Percentiles rank a stretch among this genome's conserved stretches.
Evolutionary conservation across 2,797 vertebrate genomes (phyloP).

Genomic region (Chloroceryle inda): DNA sequence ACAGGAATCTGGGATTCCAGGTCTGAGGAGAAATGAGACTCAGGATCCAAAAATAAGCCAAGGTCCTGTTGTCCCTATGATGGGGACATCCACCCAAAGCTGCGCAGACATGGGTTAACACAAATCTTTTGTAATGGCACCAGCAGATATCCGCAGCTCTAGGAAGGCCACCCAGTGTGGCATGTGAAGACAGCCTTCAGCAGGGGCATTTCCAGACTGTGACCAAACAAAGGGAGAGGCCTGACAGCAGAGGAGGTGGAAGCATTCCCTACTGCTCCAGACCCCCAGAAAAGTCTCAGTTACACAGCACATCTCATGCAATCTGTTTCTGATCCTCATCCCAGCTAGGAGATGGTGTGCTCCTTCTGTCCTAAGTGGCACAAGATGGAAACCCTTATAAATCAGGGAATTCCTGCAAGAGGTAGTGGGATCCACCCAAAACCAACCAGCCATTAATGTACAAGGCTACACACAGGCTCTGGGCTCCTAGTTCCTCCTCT

Average conservation of each 20-base stretch:
- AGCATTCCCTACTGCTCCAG: neutral
- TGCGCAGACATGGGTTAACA: neutral
- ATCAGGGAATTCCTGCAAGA: constrained; percentile 35
- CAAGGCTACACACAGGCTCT: neutral
- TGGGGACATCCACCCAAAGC: neutral
- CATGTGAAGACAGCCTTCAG: neutral
- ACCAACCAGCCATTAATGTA: neutral
- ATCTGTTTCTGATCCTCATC: neutral
- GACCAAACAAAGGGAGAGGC: neutral
- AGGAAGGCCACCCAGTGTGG: neutral
- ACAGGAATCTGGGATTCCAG: neutral
- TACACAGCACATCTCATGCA: neutral
- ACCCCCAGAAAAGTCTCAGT: neutral
- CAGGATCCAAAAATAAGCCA: neutral
- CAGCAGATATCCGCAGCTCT: neutral
- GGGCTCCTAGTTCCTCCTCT: neutral
- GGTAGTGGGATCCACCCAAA: neutral
- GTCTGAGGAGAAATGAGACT: neutral
- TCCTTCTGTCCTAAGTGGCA: neutral
- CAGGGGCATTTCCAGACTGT: neutral
- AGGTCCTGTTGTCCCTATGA: neutral
- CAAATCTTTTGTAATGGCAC: neutral
- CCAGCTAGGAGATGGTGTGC: neutral
- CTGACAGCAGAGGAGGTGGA: neutral
- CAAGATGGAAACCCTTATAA: neutral